Conservation (phyloP, 2,888 invertebrate genomes). For the Polydrusus tereticollis region DNA sequence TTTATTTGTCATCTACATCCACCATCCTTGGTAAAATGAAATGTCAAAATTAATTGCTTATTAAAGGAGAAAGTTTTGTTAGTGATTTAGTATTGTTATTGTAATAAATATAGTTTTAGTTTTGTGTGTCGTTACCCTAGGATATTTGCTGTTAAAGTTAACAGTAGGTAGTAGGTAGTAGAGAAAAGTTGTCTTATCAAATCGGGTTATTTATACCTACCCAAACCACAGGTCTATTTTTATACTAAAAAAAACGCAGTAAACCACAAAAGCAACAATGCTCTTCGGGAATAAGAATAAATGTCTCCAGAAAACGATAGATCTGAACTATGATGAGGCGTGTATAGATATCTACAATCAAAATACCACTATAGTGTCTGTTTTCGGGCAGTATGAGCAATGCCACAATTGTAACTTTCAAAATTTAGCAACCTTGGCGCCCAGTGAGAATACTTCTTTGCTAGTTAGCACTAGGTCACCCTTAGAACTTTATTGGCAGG, state of each 20-base stretch:
- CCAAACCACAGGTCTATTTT: conserved; percentile 5
- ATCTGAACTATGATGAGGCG: conserved; percentile 64
- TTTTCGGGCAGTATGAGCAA: conserved; percentile 64
- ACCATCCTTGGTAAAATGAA: no score
- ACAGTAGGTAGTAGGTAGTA: no score
- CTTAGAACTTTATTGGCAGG: conserved; percentile 57
- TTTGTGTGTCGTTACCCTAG: not conserved
- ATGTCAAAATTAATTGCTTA: not conserved
- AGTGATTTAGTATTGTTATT: not conserved
- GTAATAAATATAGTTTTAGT: not conserved
- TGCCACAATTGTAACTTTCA: conserved; percentile 65
- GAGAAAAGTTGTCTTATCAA: no score
- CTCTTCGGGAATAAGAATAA: conserved; percentile 56
- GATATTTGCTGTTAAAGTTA: not conserved
- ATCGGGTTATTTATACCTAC: not conserved
- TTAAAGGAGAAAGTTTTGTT: not conserved
- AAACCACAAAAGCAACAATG: conserved; percentile 47
- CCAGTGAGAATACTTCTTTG: conserved; percentile 58
- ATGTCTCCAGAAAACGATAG: conserved; percentile 56
- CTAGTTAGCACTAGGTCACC: conserved; percentile 63
- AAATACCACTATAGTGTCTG: conserved; percentile 54
- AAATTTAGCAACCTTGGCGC: conserved; percentile 56
- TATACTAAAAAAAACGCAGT: not conserved
- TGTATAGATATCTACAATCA: conserved; percentile 64
- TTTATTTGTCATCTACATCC: conserved; percentile 12